Evolutionary conservation across 2,888 invertebrate genomes (phyloP).

Genomic region (Cantharis nigra): DNA sequence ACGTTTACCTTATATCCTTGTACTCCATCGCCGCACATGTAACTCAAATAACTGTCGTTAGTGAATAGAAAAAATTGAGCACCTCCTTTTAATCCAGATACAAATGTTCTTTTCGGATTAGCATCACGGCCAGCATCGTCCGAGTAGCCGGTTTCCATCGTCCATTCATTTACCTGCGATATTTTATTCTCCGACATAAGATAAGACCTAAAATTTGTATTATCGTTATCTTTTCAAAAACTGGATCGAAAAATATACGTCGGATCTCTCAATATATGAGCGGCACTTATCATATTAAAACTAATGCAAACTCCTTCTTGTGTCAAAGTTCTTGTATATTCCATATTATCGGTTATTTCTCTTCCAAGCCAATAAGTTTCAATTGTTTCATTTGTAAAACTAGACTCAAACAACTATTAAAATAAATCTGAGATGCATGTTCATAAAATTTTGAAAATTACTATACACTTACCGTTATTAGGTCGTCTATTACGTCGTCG

Average conservation of each 20-base stretch:
- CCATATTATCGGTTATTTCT: not conserved
- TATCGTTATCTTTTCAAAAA: not conserved
- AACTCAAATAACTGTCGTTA: not conserved
- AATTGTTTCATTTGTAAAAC: not conserved
- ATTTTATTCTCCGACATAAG: not conserved
- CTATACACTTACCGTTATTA: too few species aligned
- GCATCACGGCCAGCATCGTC: slow-evolving; percentile 50
- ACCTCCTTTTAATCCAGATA: slow-evolving; percentile 1
- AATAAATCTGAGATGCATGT: not conserved
- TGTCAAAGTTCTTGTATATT: not conserved
- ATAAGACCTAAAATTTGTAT: not conserved
- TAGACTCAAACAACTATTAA: not conserved
- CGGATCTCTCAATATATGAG: slow-evolving; percentile 1
- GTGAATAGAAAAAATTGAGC: slow-evolving; percentile 59
- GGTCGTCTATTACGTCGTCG: not conserved
- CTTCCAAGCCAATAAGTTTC: not conserved
- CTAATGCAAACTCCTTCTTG: slow-evolving; percentile 11
- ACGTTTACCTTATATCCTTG: slow-evolving; percentile 7
- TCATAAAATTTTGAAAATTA: not conserved
- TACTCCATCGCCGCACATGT: slow-evolving; percentile 6
- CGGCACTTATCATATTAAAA: slow-evolving; percentile 11
- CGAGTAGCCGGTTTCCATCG: not conserved
- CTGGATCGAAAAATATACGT: not conserved
- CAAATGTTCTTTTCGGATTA: slow-evolving; percentile 67
- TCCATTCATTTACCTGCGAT: not conserved